A percentile compares a stretch with the other conserved stretches of the same genome.
These are phyloP conservation scores for Sisor rabdophorus DNA, from an alignment of 2,113 vertebrate genomes.

Conservation along the genomic window DNA sequence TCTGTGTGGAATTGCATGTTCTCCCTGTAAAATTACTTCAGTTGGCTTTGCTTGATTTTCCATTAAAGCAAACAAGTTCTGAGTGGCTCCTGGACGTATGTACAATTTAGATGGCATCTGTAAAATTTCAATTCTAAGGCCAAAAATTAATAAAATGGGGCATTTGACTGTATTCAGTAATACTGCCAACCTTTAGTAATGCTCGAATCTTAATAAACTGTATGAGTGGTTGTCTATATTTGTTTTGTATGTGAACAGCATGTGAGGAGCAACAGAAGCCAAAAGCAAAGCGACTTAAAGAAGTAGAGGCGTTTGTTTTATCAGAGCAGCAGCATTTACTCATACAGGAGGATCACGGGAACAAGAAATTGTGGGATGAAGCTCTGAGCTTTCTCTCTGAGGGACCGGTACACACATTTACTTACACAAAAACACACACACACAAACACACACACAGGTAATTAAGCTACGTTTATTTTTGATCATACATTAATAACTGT, in stretches of 20 bases:
- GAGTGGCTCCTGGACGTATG: too few relatives aligned
- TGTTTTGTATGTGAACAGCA: conserved; percentile 45
- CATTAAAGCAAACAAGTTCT: too few relatives aligned
- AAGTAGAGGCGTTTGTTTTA: conserved; percentile 84
- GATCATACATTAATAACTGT: conserved; percentile 10
- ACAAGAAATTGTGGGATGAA: conserved; percentile 96
- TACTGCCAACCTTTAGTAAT: neutral
- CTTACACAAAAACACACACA: conserved; percentile 14
- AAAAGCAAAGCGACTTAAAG: conserved; percentile 78
- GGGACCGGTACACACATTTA: conserved; percentile 76
- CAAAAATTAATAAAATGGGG: too few relatives aligned
- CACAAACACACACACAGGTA: neutral
- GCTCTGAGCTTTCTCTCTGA: conserved; percentile 85
- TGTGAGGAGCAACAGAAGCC: conserved; percentile 54
- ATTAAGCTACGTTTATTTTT: neutral
- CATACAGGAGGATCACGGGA: conserved; percentile 86
- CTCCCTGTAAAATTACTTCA: too few relatives aligned
- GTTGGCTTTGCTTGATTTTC: too few relatives aligned
- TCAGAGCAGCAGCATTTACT: conserved; percentile 84
- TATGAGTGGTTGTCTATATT: neutral
- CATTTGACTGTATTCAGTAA: neutral
- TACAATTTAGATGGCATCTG: too few relatives aligned
- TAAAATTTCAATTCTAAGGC: too few relatives aligned
- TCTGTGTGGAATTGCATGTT: too few relatives aligned
- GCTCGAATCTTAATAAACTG: neutral